Evolutionary conservation across 2,113 vertebrate genomes (phyloP), one percentile per base, ranked within the genome.

Genomic region (Pelvicachromis taeniatus): DNA sequence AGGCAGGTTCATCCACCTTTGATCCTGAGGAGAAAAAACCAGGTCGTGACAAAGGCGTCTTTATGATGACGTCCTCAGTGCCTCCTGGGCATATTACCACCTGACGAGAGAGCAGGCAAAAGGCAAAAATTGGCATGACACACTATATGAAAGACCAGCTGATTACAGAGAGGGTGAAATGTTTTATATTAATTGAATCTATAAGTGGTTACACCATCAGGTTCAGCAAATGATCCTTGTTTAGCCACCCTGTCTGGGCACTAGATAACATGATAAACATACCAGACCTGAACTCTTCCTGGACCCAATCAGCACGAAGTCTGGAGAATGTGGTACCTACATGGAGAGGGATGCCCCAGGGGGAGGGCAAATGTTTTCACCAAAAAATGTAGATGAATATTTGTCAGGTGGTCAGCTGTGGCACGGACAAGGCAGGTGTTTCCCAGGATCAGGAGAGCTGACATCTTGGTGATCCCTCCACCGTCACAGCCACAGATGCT

Each of bases 91-190:
- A 4, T 59, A 33, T 17, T 33, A 33, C 56, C 31, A 59, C 29
- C 56, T 0, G 56, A 59, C 0, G 29, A 59, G 56, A 8, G 29
- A 33, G 56, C 56, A 17, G 4, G 55, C 7, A 58, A 45, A 45
- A 45, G 12, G 42, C 42, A 45, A 58, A 59, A 33, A 6, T 8
- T 17, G 29, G 2, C 29, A 31, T 16, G 2, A 19, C 56, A 59
- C 4, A 59, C 29, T 2, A 16, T 59, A 19, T 19, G 17, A 59
- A 59, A 33, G 29, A 19, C 29, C 8, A 0, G 29, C 56, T 59
- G 56, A 59, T 0, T 31, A 16, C 56, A 31, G 14, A 31, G 0
- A 10, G 56, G 26, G 26, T 2, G 55, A 58, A 58, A 0, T 31
- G 0, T 10, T 31, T 31, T 59, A 59, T 31, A 17, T 59, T 31